phyloP scores from a whole-genome alignment of 2,113 vertebrate species.

The Heptranchias perlo region DNA sequence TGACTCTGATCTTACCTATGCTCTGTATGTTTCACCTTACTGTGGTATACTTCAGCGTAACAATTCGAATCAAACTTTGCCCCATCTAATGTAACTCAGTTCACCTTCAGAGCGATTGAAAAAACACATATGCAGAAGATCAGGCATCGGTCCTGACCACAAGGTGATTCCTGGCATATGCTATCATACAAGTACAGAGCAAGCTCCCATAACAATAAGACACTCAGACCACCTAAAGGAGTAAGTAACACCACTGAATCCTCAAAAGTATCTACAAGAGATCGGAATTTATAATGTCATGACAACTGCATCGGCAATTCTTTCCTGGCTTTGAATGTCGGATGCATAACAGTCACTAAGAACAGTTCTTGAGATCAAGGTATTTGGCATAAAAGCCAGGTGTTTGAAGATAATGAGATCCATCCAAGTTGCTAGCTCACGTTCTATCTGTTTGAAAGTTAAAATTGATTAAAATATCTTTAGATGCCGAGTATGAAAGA shows the following conservation, averaged over 20 bases:
- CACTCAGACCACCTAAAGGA: not conserved
- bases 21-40: not conserved
- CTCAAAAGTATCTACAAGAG: not conserved
- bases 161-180: not conserved
- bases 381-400: not conserved
- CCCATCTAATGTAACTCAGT: not conserved
- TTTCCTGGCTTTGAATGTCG: not conserved
- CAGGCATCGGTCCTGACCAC: not conserved
- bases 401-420: not conserved
- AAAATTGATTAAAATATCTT: not conserved
- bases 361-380: not conserved
- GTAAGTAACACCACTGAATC: not conserved
- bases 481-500: not conserved
- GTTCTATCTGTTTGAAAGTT: not conserved
- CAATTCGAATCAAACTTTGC: not conserved
- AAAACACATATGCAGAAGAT: not conserved
- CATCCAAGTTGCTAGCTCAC: not conserved
- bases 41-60: not conserved
- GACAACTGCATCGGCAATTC: not conserved
- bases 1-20: not conserved
- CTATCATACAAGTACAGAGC: not conserved
- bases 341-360: not conserved
- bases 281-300: not conserved
- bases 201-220: not conserved
- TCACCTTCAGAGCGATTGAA: not conserved